Percentiles rank a stretch among this genome's conserved stretches.
Conservation (phyloP, 2,888 invertebrate genomes). For the Leptopilina syphax region DNA sequence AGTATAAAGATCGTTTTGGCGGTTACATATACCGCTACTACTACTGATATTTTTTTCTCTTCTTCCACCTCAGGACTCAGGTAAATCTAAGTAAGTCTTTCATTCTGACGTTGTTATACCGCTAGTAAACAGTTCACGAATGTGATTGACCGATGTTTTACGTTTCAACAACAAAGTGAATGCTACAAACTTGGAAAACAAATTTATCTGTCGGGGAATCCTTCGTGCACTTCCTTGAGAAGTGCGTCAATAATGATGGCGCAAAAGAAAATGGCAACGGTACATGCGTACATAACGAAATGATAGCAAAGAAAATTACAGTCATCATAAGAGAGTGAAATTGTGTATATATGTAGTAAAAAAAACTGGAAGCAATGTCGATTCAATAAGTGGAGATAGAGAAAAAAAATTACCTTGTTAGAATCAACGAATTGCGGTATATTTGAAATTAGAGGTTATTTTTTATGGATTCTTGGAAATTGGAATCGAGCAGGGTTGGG, state of each 20-base stretch:
- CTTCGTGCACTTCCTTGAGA: constrained; percentile 2
- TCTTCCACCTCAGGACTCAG: background rate
- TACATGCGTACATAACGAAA: background rate
- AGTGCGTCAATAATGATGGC: background rate
- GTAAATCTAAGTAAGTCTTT: constrained; percentile 5
- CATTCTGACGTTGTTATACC: constrained; percentile 23
- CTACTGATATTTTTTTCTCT: background rate
- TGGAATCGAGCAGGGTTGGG: no score
- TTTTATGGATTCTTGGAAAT: no score
- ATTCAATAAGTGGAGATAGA: no score
- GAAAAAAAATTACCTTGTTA: no score
- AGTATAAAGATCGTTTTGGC: constrained; percentile 12
- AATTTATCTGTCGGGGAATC: background rate
- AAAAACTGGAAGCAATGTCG: background rate
- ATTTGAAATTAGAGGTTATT: no score
- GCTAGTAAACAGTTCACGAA: constrained; percentile 18
- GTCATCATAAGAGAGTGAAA: background rate
- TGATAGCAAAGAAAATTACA: background rate
- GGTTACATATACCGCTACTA: constrained; percentile 29
- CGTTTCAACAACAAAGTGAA: background rate
- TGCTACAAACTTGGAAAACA: background rate
- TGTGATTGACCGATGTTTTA: constrained; percentile 20
- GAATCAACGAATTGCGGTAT: no score
- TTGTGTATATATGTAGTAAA: background rate
- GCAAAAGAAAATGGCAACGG: background rate